Conservation (phyloP, 1,140 invertebrate species). For the Polypedilum vanderplanki region DNA sequence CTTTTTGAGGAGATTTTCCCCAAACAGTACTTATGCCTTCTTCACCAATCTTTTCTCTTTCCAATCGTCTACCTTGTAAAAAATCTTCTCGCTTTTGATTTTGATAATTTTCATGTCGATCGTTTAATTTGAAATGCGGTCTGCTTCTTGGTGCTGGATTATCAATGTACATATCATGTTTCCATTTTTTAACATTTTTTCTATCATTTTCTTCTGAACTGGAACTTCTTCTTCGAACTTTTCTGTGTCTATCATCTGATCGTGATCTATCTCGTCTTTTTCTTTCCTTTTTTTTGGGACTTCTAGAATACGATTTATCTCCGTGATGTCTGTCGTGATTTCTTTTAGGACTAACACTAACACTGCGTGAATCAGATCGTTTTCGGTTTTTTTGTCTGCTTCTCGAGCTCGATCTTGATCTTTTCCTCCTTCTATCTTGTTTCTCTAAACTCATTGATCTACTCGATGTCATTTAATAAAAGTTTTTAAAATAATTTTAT, state of each 20-base stretch:
- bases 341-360: neutral
- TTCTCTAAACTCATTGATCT: neutral
- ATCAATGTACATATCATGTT: neutral
- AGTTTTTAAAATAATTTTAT: neutral
- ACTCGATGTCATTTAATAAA: neutral
- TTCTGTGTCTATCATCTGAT: neutral
- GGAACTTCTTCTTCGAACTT: neutral
- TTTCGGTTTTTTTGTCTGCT: neutral
- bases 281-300: neutral
- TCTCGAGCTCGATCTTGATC: neutral
- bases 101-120: neutral
- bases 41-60: constrained; percentile 64
- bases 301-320: neutral
- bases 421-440: neutral
- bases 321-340: neutral
- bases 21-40: constrained; percentile 60
- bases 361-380: neutral
- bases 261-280: neutral
- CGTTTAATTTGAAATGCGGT: neutral
- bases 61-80: constrained; percentile 56
- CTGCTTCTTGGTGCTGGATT: constrained; percentile 30
- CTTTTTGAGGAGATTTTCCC: constrained; percentile 60
- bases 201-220: constrained; percentile 30
- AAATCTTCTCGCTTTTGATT: constrained; percentile 45
- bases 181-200: constrained; percentile 4